These are phyloP conservation scores for Tretioscincus oriximinensis DNA, from an alignment of 2,113 vertebrate genomes.

Conservation along the genomic window DNA sequence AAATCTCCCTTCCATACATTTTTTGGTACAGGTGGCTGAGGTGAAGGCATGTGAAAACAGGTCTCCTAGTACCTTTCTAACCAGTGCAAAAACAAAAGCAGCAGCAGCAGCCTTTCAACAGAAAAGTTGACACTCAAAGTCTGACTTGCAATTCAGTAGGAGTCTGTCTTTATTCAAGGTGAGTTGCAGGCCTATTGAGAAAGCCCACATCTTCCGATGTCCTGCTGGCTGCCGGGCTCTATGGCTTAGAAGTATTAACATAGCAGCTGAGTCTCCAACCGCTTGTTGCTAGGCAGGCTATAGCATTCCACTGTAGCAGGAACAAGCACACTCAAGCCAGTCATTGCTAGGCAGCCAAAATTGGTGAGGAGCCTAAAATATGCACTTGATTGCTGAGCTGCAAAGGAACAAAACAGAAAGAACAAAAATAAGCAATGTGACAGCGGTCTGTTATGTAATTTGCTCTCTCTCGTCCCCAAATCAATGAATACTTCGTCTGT, in stretches of 20 bases:
- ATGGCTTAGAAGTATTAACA: background rate
- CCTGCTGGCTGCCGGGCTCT: background rate
- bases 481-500: constrained; percentile 46
- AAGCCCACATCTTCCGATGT: constrained; percentile 6
- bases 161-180: background rate
- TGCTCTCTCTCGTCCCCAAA: constrained; percentile 46
- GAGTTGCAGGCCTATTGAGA: background rate
- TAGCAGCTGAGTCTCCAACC: background rate
- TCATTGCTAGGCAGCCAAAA: constrained; percentile 60
- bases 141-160: background rate
- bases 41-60: too few species aligned
- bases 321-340: constrained; percentile 32
- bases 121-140: too few species aligned
- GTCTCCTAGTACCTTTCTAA: too few species aligned
- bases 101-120: too few species aligned
- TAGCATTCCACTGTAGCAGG: constrained; percentile 6
- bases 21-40: too few species aligned
- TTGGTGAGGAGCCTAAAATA: constrained; percentile 48
- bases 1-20: too few species aligned
- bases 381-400: constrained; percentile 41
- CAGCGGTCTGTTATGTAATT: constrained; percentile 40
- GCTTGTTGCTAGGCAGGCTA: constrained; percentile 62
- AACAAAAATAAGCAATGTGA: constrained; percentile 52
- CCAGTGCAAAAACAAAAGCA: too few species aligned
- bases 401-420: constrained; percentile 35